Base-by-base conservation (phyloP, 2,113 vertebrate species). In the Sprattus sprattus region DNA sequence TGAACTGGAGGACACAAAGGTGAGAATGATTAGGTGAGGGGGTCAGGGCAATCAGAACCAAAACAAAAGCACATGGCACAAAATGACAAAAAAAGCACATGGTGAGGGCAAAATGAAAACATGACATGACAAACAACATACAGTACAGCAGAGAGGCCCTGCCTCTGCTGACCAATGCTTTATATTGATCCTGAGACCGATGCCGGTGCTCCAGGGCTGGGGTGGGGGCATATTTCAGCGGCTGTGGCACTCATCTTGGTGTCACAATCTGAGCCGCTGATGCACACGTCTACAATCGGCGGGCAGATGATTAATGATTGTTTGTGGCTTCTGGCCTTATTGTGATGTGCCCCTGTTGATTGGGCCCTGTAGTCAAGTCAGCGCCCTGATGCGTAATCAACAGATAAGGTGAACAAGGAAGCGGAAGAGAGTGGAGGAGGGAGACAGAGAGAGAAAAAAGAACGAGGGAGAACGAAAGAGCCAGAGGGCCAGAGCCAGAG, bases 251-350 rank as follows among this genome's bases (percentile, higher is more conserved):
- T 78, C 71, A 78, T 78, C 71, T 13, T 78, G 71, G 71, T 78
- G 71, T 39, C 71, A 78, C 28, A 39, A 28, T 5, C 71, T 18
- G 28, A 5, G 71, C 6, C 11, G 32, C 71, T 78, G 71, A 39
- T 78, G 32, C 28, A 78, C 16, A 15, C 71, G 39, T 39, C 28
- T 78, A 39, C 32, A 78, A 78, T 78, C 71, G 44, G 25, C 71
- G 39, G 71, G 28, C 71, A 16, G 71, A 78, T 78, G 71, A 78
- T 78, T 78, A 44, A 39, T 78, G 71, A 78, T 78, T 39, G 32
- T 13, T 25, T 71, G 3, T 7, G 4, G 22, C 64, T 15, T 3
- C 1, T 32, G 7, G 7, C 9, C 6, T 8, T 25, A 71, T 71
- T 71, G 25, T 71, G 64, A 32, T 71, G 28, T 13, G 15, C 4